These are phyloP conservation scores for Andrena minutula DNA, from an alignment of 2,888 invertebrate species.

Conservation along the genomic window DNA sequence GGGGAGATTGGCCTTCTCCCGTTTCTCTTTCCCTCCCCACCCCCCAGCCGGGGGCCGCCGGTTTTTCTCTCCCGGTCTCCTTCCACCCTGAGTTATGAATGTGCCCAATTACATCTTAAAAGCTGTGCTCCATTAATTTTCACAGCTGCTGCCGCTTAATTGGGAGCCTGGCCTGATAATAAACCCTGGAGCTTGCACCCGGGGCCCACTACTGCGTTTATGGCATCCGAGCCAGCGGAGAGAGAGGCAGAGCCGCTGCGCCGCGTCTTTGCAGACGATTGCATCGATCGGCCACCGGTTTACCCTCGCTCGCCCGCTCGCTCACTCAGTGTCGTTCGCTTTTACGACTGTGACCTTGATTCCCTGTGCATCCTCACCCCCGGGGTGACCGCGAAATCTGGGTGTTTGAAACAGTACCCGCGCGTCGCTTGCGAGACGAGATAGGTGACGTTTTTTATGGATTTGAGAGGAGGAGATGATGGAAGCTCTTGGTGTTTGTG, in stretches of 20 bases:
- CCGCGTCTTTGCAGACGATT: slow-evolving; percentile 73
- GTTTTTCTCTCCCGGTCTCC: slow-evolving; percentile 63
- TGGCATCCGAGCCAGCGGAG: slow-evolving; percentile 71
- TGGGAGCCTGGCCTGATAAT: slow-evolving; percentile 87
- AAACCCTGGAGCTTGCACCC: slow-evolving; percentile 84
- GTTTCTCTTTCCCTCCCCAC: slow-evolving; percentile 12
- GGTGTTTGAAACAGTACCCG: slow-evolving; percentile 8
- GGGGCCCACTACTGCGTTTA: slow-evolving; percentile 81
- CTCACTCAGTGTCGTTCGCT: slow-evolving; percentile 62
- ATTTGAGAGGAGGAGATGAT: too few relatives aligned
- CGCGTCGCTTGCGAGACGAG: background rate
- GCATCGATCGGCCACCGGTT: slow-evolving; percentile 74
- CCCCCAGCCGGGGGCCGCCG: slow-evolving; percentile 47
- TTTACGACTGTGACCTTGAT: slow-evolving; percentile 80
- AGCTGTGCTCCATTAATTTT: slow-evolving; percentile 88
- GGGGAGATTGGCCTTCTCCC: slow-evolving; percentile 62
- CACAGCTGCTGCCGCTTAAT: slow-evolving; percentile 89
- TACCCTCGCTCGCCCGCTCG: slow-evolving; percentile 43
- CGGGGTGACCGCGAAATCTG: slow-evolving; percentile 62
- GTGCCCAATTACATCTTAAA: slow-evolving; percentile 89
- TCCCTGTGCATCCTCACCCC: slow-evolving; percentile 58
- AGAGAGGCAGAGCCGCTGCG: slow-evolving; percentile 37
- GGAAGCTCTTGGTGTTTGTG: too few relatives aligned
- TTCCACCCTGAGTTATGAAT: slow-evolving; percentile 86
- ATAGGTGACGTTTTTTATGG: too few relatives aligned